Conservation (phyloP, 2,888 invertebrate species). For the Rhingia campestris region DNA sequence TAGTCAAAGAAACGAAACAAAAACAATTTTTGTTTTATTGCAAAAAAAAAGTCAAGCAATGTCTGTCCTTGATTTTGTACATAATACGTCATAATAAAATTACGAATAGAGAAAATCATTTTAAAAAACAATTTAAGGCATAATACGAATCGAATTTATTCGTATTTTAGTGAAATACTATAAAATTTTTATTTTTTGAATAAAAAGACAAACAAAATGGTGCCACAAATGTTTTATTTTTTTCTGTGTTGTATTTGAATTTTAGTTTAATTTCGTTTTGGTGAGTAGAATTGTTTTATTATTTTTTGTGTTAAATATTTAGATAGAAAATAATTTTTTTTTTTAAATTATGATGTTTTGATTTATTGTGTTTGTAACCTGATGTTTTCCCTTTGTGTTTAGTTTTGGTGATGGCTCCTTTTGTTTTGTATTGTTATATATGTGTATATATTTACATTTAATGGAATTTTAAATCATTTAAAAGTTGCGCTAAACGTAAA, state of each 20-base stretch:
- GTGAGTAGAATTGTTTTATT: background rate
- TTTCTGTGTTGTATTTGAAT: slow-evolving; percentile 7
- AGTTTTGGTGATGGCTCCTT: too few relatives aligned
- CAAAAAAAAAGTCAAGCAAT: background rate
- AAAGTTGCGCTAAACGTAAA: too few relatives aligned
- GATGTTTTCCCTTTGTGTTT: too few relatives aligned
- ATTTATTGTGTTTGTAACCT: too few relatives aligned
- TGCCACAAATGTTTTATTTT: slow-evolving; percentile 71
- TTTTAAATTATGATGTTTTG: too few relatives aligned
- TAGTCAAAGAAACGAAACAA: slow-evolving; percentile 47
- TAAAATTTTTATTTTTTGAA: slow-evolving; percentile 57
- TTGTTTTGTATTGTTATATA: too few relatives aligned
- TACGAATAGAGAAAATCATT: slow-evolving; percentile 6
- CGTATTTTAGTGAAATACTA: slow-evolving; percentile 46
- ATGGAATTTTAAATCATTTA: too few relatives aligned
- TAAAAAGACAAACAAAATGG: slow-evolving; percentile 69
- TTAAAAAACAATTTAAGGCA: slow-evolving; percentile 41
- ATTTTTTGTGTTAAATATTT: background rate
- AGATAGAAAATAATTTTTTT: too few relatives aligned
- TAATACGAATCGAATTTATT: slow-evolving; percentile 23
- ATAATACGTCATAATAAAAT: slow-evolving; percentile 14
- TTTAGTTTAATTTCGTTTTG: slow-evolving; percentile 7
- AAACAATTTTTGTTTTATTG: background rate
- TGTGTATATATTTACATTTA: too few relatives aligned
- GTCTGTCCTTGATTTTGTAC: slow-evolving; percentile 47